Percentiles rank a stretch among this genome's conserved stretches.
Conservation (phyloP, 2,888 invertebrate species). For the Dasysyrphus albostriatus region DNA sequence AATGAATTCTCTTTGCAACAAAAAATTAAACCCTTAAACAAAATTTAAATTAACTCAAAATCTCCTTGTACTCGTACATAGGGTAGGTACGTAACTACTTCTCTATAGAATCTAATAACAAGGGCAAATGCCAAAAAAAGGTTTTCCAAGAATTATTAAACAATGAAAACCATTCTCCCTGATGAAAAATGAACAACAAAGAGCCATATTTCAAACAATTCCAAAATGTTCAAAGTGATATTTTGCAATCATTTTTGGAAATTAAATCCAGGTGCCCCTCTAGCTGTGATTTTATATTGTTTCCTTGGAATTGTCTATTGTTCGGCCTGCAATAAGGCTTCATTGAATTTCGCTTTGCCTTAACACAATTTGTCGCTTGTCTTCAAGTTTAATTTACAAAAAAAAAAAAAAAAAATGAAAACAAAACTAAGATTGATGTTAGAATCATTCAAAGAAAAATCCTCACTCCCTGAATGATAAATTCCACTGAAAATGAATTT, state of each 20-base stretch:
- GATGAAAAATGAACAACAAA: not conserved
- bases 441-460: slow-evolving; percentile 41
- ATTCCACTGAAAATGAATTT: not conserved
- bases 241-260: slow-evolving; percentile 29
- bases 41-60: no score
- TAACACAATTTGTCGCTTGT: slow-evolving; percentile 44
- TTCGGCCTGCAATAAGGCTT: slow-evolving; percentile 47
- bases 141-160: not conserved
- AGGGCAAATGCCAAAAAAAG: not conserved
- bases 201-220: slow-evolving; percentile 15
- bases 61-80: no score
- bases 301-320: slow-evolving; percentile 60
- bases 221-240: not conserved
- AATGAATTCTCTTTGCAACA: no score
- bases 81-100: no score
- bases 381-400: not conserved
- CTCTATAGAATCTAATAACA: not conserved
- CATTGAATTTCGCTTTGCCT: slow-evolving; percentile 18
- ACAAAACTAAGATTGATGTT: slow-evolving; percentile 67
- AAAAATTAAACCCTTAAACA: no score
- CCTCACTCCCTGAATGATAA: not conserved
- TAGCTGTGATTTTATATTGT: not conserved
- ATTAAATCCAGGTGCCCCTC: slow-evolving; percentile 57
- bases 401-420: no score
- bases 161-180: not conserved